These are phyloP conservation scores for Boloria selene DNA, from an alignment of 2,888 invertebrate species.

Conservation along the genomic window DNA sequence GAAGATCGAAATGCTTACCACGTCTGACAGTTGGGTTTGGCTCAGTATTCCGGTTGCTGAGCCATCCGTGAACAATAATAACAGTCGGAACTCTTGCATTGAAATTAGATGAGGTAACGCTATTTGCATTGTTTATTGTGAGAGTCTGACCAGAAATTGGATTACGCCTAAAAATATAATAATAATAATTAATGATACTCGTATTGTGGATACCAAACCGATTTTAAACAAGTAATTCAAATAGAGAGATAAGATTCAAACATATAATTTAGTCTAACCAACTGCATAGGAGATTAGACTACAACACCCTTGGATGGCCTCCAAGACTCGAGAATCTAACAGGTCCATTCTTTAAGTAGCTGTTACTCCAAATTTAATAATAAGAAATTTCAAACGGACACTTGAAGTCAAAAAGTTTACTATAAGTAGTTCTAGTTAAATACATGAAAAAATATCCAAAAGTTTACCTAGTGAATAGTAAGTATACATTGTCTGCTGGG, in stretches of 20 bases:
- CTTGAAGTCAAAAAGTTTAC: no score
- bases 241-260: no score
- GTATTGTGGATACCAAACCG: neutral
- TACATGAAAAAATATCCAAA: neutral
- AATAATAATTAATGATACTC: neutral
- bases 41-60: constrained; percentile 45
- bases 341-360: no score
- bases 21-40: constrained; percentile 45
- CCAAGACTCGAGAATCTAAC: no score
- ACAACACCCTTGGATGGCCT: no score
- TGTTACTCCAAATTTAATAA: no score
- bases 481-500: neutral
- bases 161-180: constrained; percentile 47
- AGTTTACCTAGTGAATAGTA: neutral
- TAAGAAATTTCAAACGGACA: no score
- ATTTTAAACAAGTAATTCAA: no score
- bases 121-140: constrained; percentile 45
- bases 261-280: no score
- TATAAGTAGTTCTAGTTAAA: no score
- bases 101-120: constrained; percentile 51
- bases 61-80: constrained; percentile 56
- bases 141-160: constrained; percentile 47
- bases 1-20: neutral
- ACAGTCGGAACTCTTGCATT: constrained; percentile 44
- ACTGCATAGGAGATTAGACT: no score